Evolutionary conservation across 2,797 vertebrate species (phyloP).

Genomic region (Eutrigla gurnardus): DNA sequence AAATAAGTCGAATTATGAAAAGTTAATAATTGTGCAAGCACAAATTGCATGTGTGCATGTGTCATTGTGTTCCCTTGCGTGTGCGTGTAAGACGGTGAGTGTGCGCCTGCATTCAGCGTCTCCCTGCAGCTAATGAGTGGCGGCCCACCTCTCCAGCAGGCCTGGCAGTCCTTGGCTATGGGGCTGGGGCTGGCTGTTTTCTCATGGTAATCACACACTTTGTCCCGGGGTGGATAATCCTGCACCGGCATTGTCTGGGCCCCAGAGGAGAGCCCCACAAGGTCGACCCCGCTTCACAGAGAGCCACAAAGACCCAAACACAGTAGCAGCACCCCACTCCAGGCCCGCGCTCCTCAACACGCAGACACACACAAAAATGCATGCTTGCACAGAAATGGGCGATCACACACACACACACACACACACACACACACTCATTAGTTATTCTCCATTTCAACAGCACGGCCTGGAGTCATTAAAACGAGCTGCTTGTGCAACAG

Average conservation of each 20-base stretch:
- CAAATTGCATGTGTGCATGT: constrained; percentile 54
- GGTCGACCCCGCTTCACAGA: constrained; percentile 83
- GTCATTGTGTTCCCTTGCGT: constrained; percentile 68
- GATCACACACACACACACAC: constrained; percentile 68
- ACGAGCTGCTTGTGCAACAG: constrained; percentile 38
- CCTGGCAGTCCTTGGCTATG: constrained; percentile 77
- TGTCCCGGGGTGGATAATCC: constrained; percentile 87
- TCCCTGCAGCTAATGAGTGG: constrained; percentile 84
- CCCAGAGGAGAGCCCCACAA: constrained; percentile 84
- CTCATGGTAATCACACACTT: constrained; percentile 89
- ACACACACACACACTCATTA: constrained; percentile 75
- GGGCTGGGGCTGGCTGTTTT: constrained; percentile 83
- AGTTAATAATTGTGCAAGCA: neutral
- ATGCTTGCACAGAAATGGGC: constrained; percentile 71
- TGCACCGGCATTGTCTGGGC: constrained; percentile 84
- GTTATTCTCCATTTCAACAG: constrained; percentile 80
- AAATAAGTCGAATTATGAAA: constrained; percentile 18
- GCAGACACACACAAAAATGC: constrained; percentile 67
- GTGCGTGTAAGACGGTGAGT: constrained; percentile 59
- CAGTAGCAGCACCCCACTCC: constrained; percentile 80
- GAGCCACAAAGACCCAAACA: constrained; percentile 83
- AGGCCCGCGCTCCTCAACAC: constrained; percentile 73
- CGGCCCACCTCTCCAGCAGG: constrained; percentile 84
- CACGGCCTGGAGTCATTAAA: constrained; percentile 64
- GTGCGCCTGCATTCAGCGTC: constrained; percentile 77